Conservation (phyloP, 2,113 vertebrate genomes). For the Pan troglodytes region DNA sequence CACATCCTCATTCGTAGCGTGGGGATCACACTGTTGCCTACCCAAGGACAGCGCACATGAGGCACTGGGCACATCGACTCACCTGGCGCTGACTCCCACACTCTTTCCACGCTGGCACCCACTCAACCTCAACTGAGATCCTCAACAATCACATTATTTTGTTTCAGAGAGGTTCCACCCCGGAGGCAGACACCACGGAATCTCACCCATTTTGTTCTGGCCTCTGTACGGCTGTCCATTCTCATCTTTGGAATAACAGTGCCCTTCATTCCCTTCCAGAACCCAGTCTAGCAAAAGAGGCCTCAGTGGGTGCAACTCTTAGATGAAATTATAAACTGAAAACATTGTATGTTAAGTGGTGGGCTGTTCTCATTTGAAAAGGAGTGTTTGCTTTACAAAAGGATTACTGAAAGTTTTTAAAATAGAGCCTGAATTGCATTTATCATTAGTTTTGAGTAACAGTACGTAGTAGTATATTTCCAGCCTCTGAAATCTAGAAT, state of each 20-base stretch:
- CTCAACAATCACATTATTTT: background rate
- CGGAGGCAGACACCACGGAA: background rate
- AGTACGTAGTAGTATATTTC: background rate
- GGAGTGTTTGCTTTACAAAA: background rate
- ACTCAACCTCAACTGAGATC: background rate
- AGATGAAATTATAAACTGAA: background rate
- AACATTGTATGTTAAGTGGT: background rate
- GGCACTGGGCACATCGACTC: accelerated
- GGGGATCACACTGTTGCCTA: accelerated
- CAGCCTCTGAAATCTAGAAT: background rate
- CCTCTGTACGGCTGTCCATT: background rate
- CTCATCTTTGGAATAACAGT: background rate
- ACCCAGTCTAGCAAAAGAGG: background rate
- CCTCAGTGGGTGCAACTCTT: accelerated
- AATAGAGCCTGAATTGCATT: background rate
- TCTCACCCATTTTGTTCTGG: background rate
- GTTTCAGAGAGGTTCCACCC: background rate
- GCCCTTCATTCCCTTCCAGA: background rate
- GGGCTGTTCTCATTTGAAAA: background rate
- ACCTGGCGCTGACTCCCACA: accelerated
- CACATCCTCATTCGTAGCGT: accelerated
- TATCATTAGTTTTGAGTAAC: background rate
- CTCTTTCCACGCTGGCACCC: background rate
- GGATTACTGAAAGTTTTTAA: background rate
- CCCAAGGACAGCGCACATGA: accelerated